Base-by-base conservation (phyloP, 2,888 invertebrate species). In the Panzeria rudis region DNA sequence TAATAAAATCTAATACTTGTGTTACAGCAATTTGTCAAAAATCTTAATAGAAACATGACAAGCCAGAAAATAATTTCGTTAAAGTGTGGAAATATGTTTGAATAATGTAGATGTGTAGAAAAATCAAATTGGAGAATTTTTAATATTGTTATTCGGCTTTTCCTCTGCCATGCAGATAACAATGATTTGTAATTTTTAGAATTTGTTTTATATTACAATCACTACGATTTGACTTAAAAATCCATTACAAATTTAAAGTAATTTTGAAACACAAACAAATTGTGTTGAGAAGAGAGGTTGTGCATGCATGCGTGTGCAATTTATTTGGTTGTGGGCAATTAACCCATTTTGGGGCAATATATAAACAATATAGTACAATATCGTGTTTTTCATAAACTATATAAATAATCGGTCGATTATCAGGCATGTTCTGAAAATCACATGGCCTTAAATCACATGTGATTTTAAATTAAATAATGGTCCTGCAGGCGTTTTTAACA, bases 161-260 rank as follows among this genome's bases (percentile, higher is more conserved):
- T 8, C 8, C 44, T 29, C 11, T 4, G 9, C 47, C 20, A 17
- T 66, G 4, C 6, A 25, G 44, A 20, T 73, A 38, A 15, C 32
- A 25, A 20, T 35, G 52, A 62, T 52, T 52, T 75, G n/a, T 50
- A 41, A 62, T 44, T 32, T 62, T 44, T 32, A 17, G 7, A 61
- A 50, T 50, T 69, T 68, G 15, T 29, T 68, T 77, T 20, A 15
- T 50, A 62, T 64, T 64, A 41, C 44, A 64, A 54, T 76, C 52
- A 35, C 44, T 32, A 38, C 29, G 54, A 41, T 59, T 77, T 80
- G 59, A 50, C 38, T 44, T 71, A 15, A 79, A 62, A 75, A 64
- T 62, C 76, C 82, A 76, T 64, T 71, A 64, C 76, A 59, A 61
- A 82, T 61, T n/a, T 50, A 32, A 52, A 73, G 69, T 32, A 81